Conservation (phyloP, 1,140 invertebrate species). For the Lerema accius region DNA sequence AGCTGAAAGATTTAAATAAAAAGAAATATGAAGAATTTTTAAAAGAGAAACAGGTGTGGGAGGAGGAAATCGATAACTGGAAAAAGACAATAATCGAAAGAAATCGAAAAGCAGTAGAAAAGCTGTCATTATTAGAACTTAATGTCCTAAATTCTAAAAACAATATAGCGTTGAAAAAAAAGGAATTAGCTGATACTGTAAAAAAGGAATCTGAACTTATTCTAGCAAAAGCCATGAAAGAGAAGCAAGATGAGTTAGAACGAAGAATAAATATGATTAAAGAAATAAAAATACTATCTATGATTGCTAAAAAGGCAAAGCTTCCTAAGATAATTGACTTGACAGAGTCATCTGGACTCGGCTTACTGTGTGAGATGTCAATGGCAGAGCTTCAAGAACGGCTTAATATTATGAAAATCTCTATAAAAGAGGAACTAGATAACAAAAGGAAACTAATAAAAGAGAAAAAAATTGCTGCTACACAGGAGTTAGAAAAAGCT, state of each 20-base stretch:
- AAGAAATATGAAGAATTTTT: slow-evolving; percentile 78
- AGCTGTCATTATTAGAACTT: slow-evolving; percentile 73
- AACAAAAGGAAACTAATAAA: slow-evolving; percentile 66
- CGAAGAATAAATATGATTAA: slow-evolving; percentile 80
- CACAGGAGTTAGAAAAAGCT: slow-evolving; percentile 58
- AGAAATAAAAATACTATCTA: slow-evolving; percentile 82
- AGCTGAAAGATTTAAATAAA: slow-evolving; percentile 74
- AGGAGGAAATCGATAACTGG: slow-evolving; percentile 80
- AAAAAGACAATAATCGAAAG: slow-evolving; percentile 71
- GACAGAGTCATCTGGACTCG: slow-evolving; percentile 81
- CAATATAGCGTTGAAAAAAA: slow-evolving; percentile 67
- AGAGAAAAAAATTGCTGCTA: slow-evolving; percentile 53
- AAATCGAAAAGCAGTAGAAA: slow-evolving; percentile 75
- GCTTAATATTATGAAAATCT: slow-evolving; percentile 73
- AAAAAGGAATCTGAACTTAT: slow-evolving; percentile 75
- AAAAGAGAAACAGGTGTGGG: slow-evolving; percentile 75
- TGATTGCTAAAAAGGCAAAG: slow-evolving; percentile 68
- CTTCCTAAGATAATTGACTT: slow-evolving; percentile 81
- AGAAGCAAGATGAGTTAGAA: slow-evolving; percentile 78
- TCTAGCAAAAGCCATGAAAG: slow-evolving; percentile 61
- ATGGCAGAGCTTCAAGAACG: slow-evolving; percentile 83
- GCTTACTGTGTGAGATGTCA: slow-evolving; percentile 84
- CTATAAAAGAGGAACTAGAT: slow-evolving; percentile 79
- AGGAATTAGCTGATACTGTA: slow-evolving; percentile 68
- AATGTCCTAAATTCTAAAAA: slow-evolving; percentile 75